Evolutionary conservation across 2,113 vertebrate genomes (phyloP).

Genomic region (Canis aureus): DNA sequence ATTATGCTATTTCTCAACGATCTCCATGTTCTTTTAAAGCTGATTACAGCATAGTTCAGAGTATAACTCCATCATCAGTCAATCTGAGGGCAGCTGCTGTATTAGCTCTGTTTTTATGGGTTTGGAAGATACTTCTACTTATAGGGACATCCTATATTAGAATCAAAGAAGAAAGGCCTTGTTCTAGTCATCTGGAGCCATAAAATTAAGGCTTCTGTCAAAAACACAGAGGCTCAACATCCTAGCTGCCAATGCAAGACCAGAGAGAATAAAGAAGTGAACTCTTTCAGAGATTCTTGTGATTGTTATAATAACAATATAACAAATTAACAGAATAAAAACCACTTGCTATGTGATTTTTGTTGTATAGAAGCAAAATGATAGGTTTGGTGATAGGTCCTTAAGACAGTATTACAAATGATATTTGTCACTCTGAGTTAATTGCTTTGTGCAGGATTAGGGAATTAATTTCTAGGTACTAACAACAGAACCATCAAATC

Average conservation of each 20-base stretch:
- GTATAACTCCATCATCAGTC: background rate
- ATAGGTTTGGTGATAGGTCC: background rate
- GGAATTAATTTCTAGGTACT: background rate
- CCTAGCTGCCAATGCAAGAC: background rate
- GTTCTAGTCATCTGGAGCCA: background rate
- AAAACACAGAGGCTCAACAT: constrained; percentile 31
- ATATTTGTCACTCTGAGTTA: background rate
- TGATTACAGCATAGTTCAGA: background rate
- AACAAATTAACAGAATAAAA: constrained; percentile 41
- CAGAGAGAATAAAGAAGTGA: background rate
- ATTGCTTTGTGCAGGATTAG: background rate
- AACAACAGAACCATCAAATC: constrained; percentile 38
- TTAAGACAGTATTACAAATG: background rate
- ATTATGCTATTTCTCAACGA: background rate
- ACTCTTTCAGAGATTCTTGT: background rate
- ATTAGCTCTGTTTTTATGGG: background rate
- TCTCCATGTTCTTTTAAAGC: background rate
- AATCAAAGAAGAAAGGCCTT: background rate
- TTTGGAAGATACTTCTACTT: background rate
- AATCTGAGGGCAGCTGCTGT: background rate
- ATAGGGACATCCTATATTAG: background rate
- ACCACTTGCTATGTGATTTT: background rate
- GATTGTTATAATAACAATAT: background rate
- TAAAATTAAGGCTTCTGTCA: constrained; percentile 41
- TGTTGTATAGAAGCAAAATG: background rate